Conservation (phyloP, 35 echinoderm and acorn worm genomes). For the Hemicentrotus pulcherrimus region DNA sequence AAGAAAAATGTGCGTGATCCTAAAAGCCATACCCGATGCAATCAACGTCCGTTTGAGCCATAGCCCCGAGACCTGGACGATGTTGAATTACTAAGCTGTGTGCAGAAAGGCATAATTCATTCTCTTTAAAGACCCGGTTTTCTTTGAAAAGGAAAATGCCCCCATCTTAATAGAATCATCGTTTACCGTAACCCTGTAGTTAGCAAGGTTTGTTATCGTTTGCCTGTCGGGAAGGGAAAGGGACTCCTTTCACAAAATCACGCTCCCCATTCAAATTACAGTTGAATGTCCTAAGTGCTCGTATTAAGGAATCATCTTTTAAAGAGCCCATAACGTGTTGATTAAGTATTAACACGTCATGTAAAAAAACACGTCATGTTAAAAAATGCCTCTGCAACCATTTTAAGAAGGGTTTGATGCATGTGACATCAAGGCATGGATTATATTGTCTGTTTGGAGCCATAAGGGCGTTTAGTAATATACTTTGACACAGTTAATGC, state of each 20-base stretch:
- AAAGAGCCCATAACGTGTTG: not conserved
- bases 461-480: too few relatives aligned
- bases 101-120: slow-evolving; percentile 21
- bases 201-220: not conserved
- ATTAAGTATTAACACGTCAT: not conserved
- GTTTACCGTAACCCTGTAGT: not conserved
- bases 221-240: not conserved
- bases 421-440: too few relatives aligned
- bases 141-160: slow-evolving; percentile 37
- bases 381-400: too few relatives aligned
- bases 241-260: not conserved
- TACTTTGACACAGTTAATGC: too few relatives aligned
- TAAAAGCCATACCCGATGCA: not conserved
- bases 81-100: slow-evolving; percentile 17
- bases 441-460: too few relatives aligned
- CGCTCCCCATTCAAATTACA: not conserved
- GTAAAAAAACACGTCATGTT: too few relatives aligned
- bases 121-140: not conserved
- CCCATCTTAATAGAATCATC: not conserved
- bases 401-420: too few relatives aligned
- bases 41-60: slow-evolving; percentile 10
- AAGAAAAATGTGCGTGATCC: slow-evolving; percentile 13
- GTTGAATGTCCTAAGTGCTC: not conserved
- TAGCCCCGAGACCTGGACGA: not conserved
- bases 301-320: not conserved